These are phyloP conservation scores for Nomada ferruginata DNA, from an alignment of 2,888 invertebrate genomes.

Conservation along the genomic window DNA sequence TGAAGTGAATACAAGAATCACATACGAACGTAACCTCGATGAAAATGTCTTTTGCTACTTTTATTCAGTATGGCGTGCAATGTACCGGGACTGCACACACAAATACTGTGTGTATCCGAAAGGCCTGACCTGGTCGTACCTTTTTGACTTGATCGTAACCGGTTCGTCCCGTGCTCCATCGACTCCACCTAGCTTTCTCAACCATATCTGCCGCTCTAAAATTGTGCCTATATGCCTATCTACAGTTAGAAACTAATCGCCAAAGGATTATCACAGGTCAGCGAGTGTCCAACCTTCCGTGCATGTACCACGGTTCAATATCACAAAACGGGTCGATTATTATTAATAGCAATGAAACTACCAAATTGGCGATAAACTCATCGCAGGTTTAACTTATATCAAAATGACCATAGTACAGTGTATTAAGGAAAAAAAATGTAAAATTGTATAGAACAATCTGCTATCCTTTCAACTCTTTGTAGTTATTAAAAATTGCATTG, in stretches of 20 bases:
- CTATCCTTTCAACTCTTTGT: constrained; percentile 19
- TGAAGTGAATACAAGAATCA: constrained; percentile 45
- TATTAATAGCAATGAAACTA: constrained; percentile 67
- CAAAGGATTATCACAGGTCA: constrained; percentile 79
- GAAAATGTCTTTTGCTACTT: constrained; percentile 35
- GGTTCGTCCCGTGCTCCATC: constrained; percentile 67
- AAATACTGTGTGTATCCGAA: constrained; percentile 63
- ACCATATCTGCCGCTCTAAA: constrained; percentile 70
- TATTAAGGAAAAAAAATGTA: neutral
- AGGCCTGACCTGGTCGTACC: constrained; percentile 67
- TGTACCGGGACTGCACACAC: constrained; percentile 48
- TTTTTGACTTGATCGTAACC: constrained; percentile 71
- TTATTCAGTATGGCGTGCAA: constrained; percentile 47
- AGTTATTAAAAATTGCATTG: constrained; percentile 4
- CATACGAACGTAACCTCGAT: constrained; percentile 24
- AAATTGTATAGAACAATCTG: neutral
- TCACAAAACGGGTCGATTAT: constrained; percentile 67
- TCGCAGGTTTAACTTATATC: neutral
- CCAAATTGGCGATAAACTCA: constrained; percentile 53
- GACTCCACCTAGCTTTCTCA: constrained; percentile 66
- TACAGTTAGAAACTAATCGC: constrained; percentile 77
- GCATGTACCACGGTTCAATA: constrained; percentile 71
- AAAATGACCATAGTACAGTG: neutral
- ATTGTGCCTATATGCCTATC: constrained; percentile 73
- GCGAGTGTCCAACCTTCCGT: constrained; percentile 78